phyloP scores from a whole-genome alignment of 1,140 invertebrate species.

The Megalopta genalis region DNA sequence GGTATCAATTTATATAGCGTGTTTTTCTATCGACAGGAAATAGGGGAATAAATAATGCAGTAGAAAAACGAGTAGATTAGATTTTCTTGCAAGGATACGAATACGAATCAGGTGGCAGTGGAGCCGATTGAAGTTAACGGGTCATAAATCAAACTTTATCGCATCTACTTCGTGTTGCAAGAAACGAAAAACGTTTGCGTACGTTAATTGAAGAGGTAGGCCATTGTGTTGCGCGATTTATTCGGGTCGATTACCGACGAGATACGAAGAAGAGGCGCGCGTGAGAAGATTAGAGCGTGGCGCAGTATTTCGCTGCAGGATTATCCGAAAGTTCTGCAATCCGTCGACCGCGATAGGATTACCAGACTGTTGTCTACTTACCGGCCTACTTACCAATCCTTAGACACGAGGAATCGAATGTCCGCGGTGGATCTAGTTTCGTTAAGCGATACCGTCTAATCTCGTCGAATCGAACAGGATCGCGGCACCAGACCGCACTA shows the following conservation, averaged over 20 bases:
- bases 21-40: too few relatives aligned
- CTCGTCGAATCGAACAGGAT: constrained; percentile 7
- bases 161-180: not conserved
- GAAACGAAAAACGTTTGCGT: not conserved
- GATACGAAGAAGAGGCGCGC: not conserved
- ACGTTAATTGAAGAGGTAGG: not conserved
- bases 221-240: not conserved
- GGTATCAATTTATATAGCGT: too few relatives aligned
- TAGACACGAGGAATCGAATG: constrained; percentile 65
- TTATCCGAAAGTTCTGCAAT: constrained; percentile 44
- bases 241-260: not conserved
- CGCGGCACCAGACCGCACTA: constrained; percentile 4
- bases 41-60: too few relatives aligned
- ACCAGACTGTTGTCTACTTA: constrained; percentile 62
- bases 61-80: too few relatives aligned
- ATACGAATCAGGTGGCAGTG: too few relatives aligned
- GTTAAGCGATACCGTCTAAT: constrained; percentile 59
- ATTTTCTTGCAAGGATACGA: too few relatives aligned
- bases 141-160: not conserved
- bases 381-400: constrained; percentile 66
- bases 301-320: constrained; percentile 9
- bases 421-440: constrained; percentile 67
- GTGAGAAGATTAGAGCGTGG: constrained; percentile 11
- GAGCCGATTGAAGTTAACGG: not conserved
- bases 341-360: constrained; percentile 65